Conservation (phyloP, 2,113 vertebrate species). For the Tautogolabrus adspersus region DNA sequence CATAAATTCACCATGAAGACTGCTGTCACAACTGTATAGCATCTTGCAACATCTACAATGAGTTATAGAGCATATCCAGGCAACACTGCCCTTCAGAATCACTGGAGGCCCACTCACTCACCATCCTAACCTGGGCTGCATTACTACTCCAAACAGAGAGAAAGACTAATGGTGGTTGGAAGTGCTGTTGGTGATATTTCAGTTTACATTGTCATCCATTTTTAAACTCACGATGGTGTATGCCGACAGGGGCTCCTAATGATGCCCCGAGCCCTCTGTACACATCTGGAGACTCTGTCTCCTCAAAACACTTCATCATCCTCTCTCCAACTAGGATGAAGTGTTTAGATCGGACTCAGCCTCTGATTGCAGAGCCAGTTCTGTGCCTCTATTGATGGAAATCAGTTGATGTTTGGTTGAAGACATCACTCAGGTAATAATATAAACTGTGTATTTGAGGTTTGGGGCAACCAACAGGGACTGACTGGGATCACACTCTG, state of each 20-base stretch:
- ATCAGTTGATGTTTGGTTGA: slow-evolving; percentile 34
- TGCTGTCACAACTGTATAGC: neutral
- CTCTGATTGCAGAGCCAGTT: slow-evolving; percentile 56
- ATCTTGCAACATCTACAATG: slow-evolving; percentile 25
- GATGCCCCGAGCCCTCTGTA: slow-evolving; percentile 55
- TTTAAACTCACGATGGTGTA: slow-evolving; percentile 55
- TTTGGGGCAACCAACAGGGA: slow-evolving; percentile 39
- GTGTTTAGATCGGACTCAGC: slow-evolving; percentile 72
- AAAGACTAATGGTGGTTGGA: slow-evolving; percentile 71
- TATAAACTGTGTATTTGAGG: slow-evolving; percentile 68
- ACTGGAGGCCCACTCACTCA: slow-evolving; percentile 54
- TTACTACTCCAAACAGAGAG: slow-evolving; percentile 76
- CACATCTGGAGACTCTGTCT: slow-evolving; percentile 72
- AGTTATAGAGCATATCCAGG: slow-evolving; percentile 24
- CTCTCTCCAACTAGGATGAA: slow-evolving; percentile 41
- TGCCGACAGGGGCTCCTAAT: slow-evolving; percentile 71
- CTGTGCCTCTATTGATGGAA: slow-evolving; percentile 42
- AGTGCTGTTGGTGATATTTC: slow-evolving; percentile 66
- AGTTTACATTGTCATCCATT: slow-evolving; percentile 78
- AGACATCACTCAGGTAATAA: slow-evolving; percentile 64
- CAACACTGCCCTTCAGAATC: slow-evolving; percentile 12
- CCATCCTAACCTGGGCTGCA: slow-evolving; percentile 63
- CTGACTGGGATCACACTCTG: slow-evolving; percentile 28
- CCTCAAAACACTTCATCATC: slow-evolving; percentile 69
- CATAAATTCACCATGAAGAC: neutral